A percentile compares a stretch with the other conserved stretches of the same genome.
Conservation (phyloP, 2,113 vertebrate species). For the Triplophysa siluroides region DNA sequence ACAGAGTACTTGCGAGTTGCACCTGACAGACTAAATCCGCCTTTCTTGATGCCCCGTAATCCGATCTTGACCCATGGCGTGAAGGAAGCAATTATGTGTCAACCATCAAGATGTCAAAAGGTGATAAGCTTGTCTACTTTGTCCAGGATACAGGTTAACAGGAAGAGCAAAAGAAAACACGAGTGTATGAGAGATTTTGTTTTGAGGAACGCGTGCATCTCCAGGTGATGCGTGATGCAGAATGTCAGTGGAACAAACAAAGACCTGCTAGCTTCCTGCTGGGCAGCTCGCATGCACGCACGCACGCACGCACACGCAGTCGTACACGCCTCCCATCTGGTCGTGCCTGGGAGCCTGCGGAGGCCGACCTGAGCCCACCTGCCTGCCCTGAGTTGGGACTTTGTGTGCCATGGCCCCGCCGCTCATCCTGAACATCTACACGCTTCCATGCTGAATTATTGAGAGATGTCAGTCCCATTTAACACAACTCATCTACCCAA, state of each 20-base stretch:
- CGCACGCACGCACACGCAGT: background rate
- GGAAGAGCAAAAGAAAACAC: background rate
- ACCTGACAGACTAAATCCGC: slow-evolving; percentile 4
- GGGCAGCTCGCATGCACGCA: slow-evolving; percentile 24
- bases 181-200: background rate
- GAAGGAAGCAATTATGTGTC: slow-evolving; percentile 28
- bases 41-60: slow-evolving; percentile 3
- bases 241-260: slow-evolving; percentile 47
- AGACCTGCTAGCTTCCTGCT: slow-evolving; percentile 27
- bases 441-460: slow-evolving; percentile 47
- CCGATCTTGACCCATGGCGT: slow-evolving; percentile 18
- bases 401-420: slow-evolving; percentile 5
- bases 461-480: slow-evolving; percentile 49
- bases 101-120: slow-evolving; percentile 38
- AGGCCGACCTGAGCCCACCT: slow-evolving; percentile 26
- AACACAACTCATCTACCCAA: slow-evolving; percentile 3
- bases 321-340: slow-evolving; percentile 44
- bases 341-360: slow-evolving; percentile 3
- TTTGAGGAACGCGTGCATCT: slow-evolving; percentile 2
- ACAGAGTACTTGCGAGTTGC: background rate
- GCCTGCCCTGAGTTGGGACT: background rate
- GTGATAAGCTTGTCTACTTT: slow-evolving; percentile 13
- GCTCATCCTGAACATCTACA: slow-evolving; percentile 27
- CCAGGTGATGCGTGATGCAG: slow-evolving; percentile 24
- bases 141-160: slow-evolving; percentile 22